Evolutionary conservation across 2,113 vertebrate species (phyloP).

Genomic region (Paedocypris sp.): DNA sequence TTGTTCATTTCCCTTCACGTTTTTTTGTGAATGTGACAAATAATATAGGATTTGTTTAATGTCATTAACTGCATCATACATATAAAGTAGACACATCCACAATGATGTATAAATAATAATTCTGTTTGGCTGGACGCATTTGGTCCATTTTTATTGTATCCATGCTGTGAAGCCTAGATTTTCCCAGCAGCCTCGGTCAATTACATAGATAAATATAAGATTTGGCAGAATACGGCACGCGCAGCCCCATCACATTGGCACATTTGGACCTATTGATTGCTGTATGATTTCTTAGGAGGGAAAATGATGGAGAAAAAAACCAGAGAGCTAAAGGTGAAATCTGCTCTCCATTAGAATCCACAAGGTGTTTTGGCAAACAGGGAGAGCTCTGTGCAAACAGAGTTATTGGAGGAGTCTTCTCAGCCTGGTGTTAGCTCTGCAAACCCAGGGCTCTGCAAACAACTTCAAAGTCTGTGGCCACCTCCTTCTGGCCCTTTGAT

Average conservation of each 20-base stretch:
- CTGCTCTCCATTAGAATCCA: conserved; percentile 61
- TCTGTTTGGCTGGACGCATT: not conserved
- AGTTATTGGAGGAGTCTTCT: conserved; percentile 62
- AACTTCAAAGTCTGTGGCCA: conserved; percentile 70
- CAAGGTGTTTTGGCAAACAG: conserved; percentile 77
- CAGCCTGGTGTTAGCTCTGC: conserved; percentile 63
- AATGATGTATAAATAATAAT: too few relatives aligned
- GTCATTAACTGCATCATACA: too few relatives aligned
- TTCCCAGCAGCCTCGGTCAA: conserved; percentile 54
- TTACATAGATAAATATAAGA: conserved; percentile 74
- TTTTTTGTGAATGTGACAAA: too few relatives aligned
- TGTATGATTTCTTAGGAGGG: conserved; percentile 66
- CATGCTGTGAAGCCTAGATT: conserved; percentile 32
- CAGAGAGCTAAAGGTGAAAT: conserved; percentile 27
- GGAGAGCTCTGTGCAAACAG: conserved; percentile 70
- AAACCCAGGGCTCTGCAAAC: conserved; percentile 68
- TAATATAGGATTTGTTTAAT: too few relatives aligned
- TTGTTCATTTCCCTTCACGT: too few relatives aligned
- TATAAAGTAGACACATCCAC: too few relatives aligned
- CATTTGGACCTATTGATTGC: conserved; percentile 60
- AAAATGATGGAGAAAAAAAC: conserved; percentile 22
- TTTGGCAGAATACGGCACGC: conserved; percentile 64
- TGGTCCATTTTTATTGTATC: conserved; percentile 37
- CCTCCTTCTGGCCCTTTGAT: conserved; percentile 69
- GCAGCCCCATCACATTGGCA: conserved; percentile 58